phyloP scores from a whole-genome alignment of 2,113 vertebrate species.

The Pelecanoides urinatrix region DNA sequence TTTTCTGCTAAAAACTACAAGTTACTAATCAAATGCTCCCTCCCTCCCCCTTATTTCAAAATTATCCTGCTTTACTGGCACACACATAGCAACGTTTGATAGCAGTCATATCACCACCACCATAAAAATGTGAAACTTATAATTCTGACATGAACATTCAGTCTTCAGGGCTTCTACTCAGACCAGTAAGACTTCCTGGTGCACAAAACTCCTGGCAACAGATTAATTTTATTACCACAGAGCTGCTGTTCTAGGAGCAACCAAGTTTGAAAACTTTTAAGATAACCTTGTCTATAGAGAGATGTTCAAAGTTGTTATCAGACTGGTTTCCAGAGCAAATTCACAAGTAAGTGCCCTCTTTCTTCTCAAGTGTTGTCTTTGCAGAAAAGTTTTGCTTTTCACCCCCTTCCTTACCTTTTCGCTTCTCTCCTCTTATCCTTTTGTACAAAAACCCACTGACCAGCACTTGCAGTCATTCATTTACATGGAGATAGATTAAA shows the following conservation, averaged over 20 bases:
- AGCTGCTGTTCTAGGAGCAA: neutral
- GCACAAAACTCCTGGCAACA: neutral
- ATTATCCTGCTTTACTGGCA: neutral
- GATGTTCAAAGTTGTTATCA: neutral
- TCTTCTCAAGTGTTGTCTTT: neutral
- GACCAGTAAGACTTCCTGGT: neutral
- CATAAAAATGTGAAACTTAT: neutral
- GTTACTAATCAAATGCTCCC: neutral
- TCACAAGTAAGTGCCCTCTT: neutral
- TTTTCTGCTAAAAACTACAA: neutral
- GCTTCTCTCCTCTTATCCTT: neutral
- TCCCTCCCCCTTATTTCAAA: neutral
- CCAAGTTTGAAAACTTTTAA: neutral
- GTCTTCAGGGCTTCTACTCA: neutral
- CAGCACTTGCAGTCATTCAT: neutral
- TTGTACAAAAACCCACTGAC: neutral
- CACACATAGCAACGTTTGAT: fast-evolving
- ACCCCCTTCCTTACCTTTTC: neutral
- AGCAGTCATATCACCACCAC: neutral
- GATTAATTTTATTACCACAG: neutral
- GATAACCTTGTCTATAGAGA: neutral
- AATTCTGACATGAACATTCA: neutral
- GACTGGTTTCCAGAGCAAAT: neutral
- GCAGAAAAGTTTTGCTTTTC: neutral
- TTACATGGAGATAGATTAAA: neutral